Conservation (phyloP, 2,797 vertebrate species). For the Myripristis jacobus region DNA sequence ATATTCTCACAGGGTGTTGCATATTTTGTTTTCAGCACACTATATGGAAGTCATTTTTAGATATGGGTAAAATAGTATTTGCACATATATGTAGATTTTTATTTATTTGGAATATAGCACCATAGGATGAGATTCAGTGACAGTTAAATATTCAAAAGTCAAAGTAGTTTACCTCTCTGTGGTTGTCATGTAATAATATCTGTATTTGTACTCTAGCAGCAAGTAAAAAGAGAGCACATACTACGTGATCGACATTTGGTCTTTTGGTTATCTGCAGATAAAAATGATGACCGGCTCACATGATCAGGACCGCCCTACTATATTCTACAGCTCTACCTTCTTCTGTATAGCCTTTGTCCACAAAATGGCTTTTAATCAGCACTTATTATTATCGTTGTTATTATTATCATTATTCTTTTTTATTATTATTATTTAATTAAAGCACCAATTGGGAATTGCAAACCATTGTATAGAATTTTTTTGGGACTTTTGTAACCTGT, state of each 20-base stretch:
- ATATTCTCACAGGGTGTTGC: too few species aligned
- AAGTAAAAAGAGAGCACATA: neutral
- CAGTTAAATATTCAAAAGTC: neutral
- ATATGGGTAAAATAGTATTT: too few species aligned
- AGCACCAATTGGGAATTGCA: neutral
- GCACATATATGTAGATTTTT: too few species aligned
- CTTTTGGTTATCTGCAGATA: slow-evolving; percentile 5
- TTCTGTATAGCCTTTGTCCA: slow-evolving; percentile 37
- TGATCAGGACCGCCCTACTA: slow-evolving; percentile 7
- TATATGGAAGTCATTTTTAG: too few species aligned
- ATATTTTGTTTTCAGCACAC: too few species aligned
- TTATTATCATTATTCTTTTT: too few species aligned
- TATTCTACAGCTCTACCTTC: slow-evolving; percentile 32
- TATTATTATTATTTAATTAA: neutral
- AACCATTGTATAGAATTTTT: too few species aligned
- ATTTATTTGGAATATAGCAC: too few species aligned
- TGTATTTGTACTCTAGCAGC: neutral
- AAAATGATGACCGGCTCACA: slow-evolving; percentile 21
- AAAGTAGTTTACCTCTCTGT: too few species aligned
- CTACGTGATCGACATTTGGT: neutral
- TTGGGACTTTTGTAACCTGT: too few species aligned
- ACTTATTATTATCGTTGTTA: neutral
- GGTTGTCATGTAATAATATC: too few species aligned
- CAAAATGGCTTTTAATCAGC: neutral
- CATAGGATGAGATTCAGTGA: neutral